Evolutionary conservation across 2,888 invertebrate species (phyloP), one percentile per base, ranked within the genome.

Genomic region (Thecocarcelia acutangulata): DNA sequence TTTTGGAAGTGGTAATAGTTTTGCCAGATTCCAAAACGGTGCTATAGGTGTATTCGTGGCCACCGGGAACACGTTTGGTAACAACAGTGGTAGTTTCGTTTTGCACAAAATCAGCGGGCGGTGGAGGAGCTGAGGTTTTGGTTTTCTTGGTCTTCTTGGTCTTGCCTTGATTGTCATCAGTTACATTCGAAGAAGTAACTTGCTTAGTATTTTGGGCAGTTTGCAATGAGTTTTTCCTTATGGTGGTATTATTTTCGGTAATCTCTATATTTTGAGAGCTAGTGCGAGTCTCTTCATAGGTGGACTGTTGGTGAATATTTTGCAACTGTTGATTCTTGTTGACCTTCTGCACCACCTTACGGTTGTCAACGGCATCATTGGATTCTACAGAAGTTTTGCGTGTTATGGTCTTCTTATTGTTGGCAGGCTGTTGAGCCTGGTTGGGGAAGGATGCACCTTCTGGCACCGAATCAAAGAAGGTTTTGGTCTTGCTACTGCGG

Each of bases 1-100:
- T 90, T 86, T 90, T 90, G 64, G 89, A 89, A 52, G 90, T 89
- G 84, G 88, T 89, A 13, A 90, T 88, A 37, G 88, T 88, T 85
- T 88, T 88, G 83, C 89, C 90, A 68, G 89, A 88, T 73, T 89
- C 89, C 86, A 90, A 79, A 44, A 88, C 83, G 11, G 91, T 91
- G 11, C 87, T 88, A 76, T 89, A 90, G 59, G 87, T 88, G 75
- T 90, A 90, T 80, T 91, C 89, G n/a, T 86, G 84, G 19, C 90
- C 90, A 40, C 91, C 90, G 9, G 90, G 90, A 72, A 88, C 86
- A 13, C 90, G 88, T 42, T 88, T 89, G 83, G 87, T 89, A 2
- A 88, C 85, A 44, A 84, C 83, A 17, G 90, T 88, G 3, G 88
- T 90, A 0, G 90, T 89, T 28, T 86, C 88, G 2, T 89, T 89